Base-by-base conservation (phyloP, 2,113 vertebrate species). In the Pterophyllum scalare region DNA sequence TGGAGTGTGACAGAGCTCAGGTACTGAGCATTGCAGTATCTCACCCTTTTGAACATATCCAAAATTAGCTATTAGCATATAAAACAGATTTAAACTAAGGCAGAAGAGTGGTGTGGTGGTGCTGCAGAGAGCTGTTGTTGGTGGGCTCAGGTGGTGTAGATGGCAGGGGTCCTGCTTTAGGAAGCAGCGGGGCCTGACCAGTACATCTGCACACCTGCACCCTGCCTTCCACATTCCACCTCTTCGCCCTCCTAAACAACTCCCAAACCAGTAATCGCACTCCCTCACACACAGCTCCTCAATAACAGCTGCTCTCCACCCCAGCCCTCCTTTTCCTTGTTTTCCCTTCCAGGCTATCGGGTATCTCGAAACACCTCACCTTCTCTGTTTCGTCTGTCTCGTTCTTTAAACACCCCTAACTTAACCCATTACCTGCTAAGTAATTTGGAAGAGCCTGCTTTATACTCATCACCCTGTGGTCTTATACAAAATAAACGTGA, bases 131-230 rank as follows among this genome's bases (percentile, higher is more conserved):
- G 52, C 20, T 57, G 15, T 60, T 9, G 54, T 75, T 13, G 67
- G 58, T 43, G 28, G 85, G 75, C 77, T 83, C 88, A 85, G 88
- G 77, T 90, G 92, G 76, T 10, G 10, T 2, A 17, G 74, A 74
- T 80, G 70, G 82, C 80, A 75, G 49, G 82, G 80, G 81, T 89
- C 62, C 49, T 52, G 78, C 17, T 65, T 83, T 26, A 67, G 79
- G 75, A 79, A 35, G 75, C 86, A 79, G 75, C 54, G 26, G 81
- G 60, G 70, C 67, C 17, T 79, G 40, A 89, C 83, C 79, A 64
- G 35, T 65, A 80, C 83, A 87, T 46, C 49, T 9, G 11, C 78
- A 65, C 89, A 85, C 84, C 88, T 91, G 92, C 60, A 77, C 62
- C 79, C 78, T 59, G 57, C 52, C 64, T 84, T 82, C 86, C 77